Evolutionary conservation across 2,888 invertebrate species (phyloP), one percentile per base, ranked within the genome.

Genomic region (Busseola fusca): DNA sequence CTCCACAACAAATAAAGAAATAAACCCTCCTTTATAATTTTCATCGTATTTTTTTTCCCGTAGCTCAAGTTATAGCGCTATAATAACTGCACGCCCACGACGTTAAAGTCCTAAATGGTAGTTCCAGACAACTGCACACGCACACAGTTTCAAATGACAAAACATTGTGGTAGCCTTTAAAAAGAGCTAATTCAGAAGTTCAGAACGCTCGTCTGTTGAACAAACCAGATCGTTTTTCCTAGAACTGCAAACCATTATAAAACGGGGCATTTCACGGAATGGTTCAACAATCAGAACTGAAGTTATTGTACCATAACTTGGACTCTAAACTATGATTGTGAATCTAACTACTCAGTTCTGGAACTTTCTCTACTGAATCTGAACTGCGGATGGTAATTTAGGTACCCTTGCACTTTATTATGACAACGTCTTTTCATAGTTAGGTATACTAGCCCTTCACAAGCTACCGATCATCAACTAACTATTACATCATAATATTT

Each of bases 291-390:
- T 72, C 64, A 69, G 45, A 50, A 65, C 64, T 62, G 34, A 70
- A 73, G 60, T 80, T 70, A 48, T 37, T 52, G 52, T 63, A 64
- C 72, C 69, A 69, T 80, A 72, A 72, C 59, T 80, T 54, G 62
- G 54, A 59, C 42, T 56, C 56, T 45, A 58, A 64, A 78, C 58
- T 67, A 59, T 77, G 63, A 67, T 76, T 62, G 64, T 66, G 68
- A 63, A 52, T 64, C 45, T 64, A 52, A 63, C 52, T 62, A 42
- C 14, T 52, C 5, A 25, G 37, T 56, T 42, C 57, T 40, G 42
- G 48, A 78, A 74, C 74, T 74, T 69, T 56, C 65, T 42, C 62
- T n/a, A 65, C 69, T 62, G 37, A 63, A 63, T 77, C 45, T 62
- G 9, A 40, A 48, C 62, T 65, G 14, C 4, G 14, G 25, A 57